Base-by-base conservation (phyloP, 2,797 vertebrate species). In the Enteromius argenteus region DNA sequence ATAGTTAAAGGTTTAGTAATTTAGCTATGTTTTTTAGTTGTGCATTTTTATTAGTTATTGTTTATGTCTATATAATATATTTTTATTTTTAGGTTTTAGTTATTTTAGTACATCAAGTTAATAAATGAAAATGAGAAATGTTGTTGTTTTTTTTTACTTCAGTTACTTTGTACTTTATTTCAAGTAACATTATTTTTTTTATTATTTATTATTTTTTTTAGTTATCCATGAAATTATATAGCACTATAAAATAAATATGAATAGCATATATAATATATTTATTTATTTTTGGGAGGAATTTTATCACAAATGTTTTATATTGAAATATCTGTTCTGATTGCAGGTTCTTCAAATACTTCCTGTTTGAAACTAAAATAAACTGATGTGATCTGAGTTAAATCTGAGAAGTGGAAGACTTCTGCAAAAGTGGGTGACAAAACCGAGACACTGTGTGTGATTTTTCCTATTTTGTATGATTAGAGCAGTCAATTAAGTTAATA, bases 401-500 rank as follows among this genome's bases (percentile, higher is more conserved):
- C n/a, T 49, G 14, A 46, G 14, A 32, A 64, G 6, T 8, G 15
- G 14, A 64, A 64, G 42, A 72, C 5, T 23, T 44, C 11, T 69
- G n/a, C n/a, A 44, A 44, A 15, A 46, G 2, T 21, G 9, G 7
- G 42, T 72, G 14, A 46, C 42, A 30, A 72, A 46, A 30, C 46
- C 1, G 27, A 79, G 7, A 23, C 9, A 14, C 23, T n/a, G n/a
- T 56, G 4, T 27, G 64, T 51, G 44, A 83, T 72, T 75, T 73
- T 71, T 17, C 35, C 78, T 10, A 15, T 51, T 66, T 21, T 77
- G 76, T 80, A 23, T 58, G 35, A 75, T 67, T 53, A 53, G 71
- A 83, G 37, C 66, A 66, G 84, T 74, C 53, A 72, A 73, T 80
- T 78, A 80, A 85, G 82, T 42, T 58, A 66, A 80, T 86, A 80